Conservation (phyloP, 2,888 invertebrate species). For the Caenorhabditis doughertyi region DNA sequence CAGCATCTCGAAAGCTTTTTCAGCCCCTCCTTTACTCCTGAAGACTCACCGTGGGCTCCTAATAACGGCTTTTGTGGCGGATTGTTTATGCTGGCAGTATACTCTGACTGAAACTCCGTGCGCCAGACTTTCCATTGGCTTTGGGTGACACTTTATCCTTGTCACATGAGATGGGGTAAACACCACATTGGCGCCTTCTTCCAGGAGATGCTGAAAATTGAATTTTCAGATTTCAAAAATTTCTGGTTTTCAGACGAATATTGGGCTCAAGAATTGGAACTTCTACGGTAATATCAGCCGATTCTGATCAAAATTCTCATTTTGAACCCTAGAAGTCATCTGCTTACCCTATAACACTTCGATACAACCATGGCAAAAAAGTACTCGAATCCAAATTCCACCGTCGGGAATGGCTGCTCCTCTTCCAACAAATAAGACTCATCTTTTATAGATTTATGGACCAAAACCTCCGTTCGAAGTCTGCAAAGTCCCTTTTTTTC, state of each 20-base stretch:
- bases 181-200: constrained; percentile 79
- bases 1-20: neutral
- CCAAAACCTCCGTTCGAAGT: constrained; percentile 70
- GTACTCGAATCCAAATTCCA: constrained; percentile 82
- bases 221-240: neutral
- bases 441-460: constrained; percentile 70
- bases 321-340: neutral
- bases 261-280: no score
- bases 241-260: no score
- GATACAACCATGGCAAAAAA: constrained; percentile 82
- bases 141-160: constrained; percentile 76
- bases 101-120: constrained; percentile 76
- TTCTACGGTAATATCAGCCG: no score
- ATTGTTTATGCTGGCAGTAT: constrained; percentile 75
- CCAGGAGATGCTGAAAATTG: constrained; percentile 78
- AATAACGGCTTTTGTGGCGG: constrained; percentile 70
- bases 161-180: constrained; percentile 77
- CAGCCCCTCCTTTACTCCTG: neutral
- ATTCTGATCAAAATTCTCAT: no score
- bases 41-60: constrained; percentile 69
- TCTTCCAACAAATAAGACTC: constrained; percentile 62
- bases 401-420: constrained; percentile 79
- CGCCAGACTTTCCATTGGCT: constrained; percentile 79
- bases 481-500: constrained; percentile 49
- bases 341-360: constrained; percentile 79